These are phyloP conservation scores for Sterna hirundo DNA, from an alignment of 2,113 vertebrate species.

Conservation along the genomic window DNA sequence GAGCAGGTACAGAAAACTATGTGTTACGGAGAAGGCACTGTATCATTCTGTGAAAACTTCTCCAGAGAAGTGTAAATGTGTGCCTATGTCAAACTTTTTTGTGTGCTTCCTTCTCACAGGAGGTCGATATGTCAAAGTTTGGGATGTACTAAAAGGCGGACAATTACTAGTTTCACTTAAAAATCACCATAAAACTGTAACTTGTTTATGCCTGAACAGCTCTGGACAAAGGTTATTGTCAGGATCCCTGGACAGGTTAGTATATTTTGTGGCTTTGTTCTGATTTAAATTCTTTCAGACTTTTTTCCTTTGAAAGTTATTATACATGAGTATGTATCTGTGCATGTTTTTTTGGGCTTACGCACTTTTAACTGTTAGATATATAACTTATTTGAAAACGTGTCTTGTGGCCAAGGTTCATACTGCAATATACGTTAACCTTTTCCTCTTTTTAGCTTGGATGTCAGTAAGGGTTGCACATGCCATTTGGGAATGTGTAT, in stretches of 20 bases:
- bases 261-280: background rate
- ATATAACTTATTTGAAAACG: background rate
- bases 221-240: slow-evolving; percentile 91
- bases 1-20: background rate
- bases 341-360: background rate
- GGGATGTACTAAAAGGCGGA: slow-evolving; percentile 94
- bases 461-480: background rate
- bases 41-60: background rate
- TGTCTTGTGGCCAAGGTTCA: background rate
- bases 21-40: background rate
- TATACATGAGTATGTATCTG: background rate
- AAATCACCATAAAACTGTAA: slow-evolving; percentile 98
- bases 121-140: slow-evolving; percentile 93
- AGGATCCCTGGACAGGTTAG: slow-evolving; percentile 92
- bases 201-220: slow-evolving; percentile 88
- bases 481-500: accelerated
- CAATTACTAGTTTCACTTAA: slow-evolving; percentile 91
- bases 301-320: background rate
- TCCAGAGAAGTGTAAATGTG: background rate
- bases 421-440: background rate
- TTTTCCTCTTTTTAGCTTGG: background rate
- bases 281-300: background rate
- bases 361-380: background rate
- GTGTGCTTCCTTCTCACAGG: slow-evolving; percentile 72
- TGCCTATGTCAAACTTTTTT: background rate